Evolutionary conservation across 2,888 invertebrate genomes (phyloP).

Genomic region (Dryocosmus kuriphilus): DNA sequence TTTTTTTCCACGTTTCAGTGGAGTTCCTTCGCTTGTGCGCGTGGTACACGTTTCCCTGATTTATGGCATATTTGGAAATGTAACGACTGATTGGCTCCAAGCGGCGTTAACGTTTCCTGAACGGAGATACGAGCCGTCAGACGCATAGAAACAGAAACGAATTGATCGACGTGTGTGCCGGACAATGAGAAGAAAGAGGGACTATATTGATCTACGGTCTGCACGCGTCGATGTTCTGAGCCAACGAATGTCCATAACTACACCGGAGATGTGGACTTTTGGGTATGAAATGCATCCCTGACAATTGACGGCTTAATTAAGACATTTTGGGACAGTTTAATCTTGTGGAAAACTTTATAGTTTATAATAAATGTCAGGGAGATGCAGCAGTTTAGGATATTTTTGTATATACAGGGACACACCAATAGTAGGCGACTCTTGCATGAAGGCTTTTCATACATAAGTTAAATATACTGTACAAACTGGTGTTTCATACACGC

Average conservation of each 20-base stretch:
- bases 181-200: slow-evolving; percentile 61
- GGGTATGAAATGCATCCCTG: slow-evolving; percentile 48
- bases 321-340: slow-evolving; percentile 43
- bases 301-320: slow-evolving; percentile 58
- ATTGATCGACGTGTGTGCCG: slow-evolving; percentile 47
- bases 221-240: slow-evolving; percentile 65
- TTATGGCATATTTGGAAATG: slow-evolving; percentile 47
- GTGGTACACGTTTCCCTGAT: slow-evolving; percentile 16
- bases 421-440: too few species aligned
- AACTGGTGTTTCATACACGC: too few species aligned
- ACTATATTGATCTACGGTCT: slow-evolving; percentile 69
- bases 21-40: background rate
- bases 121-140: slow-evolving; percentile 62
- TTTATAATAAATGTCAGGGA: too few species aligned
- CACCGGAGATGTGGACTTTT: slow-evolving; percentile 57
- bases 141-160: slow-evolving; percentile 58
- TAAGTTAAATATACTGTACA: too few species aligned
- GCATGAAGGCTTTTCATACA: too few species aligned
- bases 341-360: background rate
- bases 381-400: too few species aligned
- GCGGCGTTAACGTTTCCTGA: slow-evolving; percentile 73
- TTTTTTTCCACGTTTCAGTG: slow-evolving; percentile 13
- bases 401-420: too few species aligned
- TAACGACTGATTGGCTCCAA: slow-evolving; percentile 62
- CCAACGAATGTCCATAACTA: slow-evolving; percentile 56